Evolutionary conservation across 2,797 vertebrate genomes (phyloP), one percentile per base, ranked within the genome.

Genomic region (Gymnodraco acuticeps): DNA sequence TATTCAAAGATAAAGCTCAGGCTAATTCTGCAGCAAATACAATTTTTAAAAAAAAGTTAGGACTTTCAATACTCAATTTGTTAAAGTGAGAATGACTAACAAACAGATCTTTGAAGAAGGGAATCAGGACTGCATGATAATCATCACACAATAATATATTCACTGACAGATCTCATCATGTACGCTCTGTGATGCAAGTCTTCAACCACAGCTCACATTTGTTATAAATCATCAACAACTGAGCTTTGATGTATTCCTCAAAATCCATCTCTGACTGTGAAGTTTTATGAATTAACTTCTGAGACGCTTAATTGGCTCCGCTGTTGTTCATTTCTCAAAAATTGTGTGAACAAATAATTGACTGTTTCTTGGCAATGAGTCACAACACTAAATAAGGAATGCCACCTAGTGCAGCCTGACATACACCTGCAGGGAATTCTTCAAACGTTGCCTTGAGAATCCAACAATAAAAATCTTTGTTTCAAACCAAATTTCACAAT

Each of bases 401-500:
- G 13, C 48, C 66, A 82, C 19, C 1, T 8, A 46, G 46, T 33
- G 10, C 61, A 68, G 51, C 71, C 43, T 70, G 47, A 77, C 46
- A 58, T 77, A 64, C 69, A 83, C 71, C 83, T 88, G 66, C 75
- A 38, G 75, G 42, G 67, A 43, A 23, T 58, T 43, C 19, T 23
- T 64, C 51, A 67, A 77, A 69, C 33, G 47, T 31, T 62, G 31
- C 58, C 64, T 52, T 31, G n/a, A 63, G 78, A 68, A 63, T 41
- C 45, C 20, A 50, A 51, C 5, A 66, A 73, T 43, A 46, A n/a
- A 45, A 50, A 10, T 38, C 9, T 63, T 53, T 58, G 70, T 64
- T 74, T 48, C 23, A 47, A 55, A 64, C 38, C 67, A 64, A 55
- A 70, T 61, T 66, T 70, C 50, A 59, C 66, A 14, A n/a, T 14